Conservation (phyloP, 2,797 vertebrate species). For the Cryptoblepharus egeriae region DNA sequence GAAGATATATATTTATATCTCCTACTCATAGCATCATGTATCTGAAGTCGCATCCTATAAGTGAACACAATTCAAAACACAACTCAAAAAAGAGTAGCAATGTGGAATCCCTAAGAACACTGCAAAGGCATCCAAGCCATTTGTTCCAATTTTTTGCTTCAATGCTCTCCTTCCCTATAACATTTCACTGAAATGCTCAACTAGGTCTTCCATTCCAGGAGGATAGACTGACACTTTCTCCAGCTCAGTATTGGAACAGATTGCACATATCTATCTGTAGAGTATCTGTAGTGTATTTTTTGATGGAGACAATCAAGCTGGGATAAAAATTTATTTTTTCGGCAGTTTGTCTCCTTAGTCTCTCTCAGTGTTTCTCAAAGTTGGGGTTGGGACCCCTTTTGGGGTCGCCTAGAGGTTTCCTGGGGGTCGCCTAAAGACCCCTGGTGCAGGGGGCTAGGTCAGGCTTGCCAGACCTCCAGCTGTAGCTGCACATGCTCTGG, state of each 20-base stretch:
- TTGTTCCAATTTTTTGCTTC: conserved; percentile 5
- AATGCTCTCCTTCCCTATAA: background rate
- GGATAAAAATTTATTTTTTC: background rate
- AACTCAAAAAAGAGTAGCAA: background rate
- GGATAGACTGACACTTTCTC: background rate
- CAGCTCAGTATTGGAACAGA: background rate
- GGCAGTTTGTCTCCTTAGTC: background rate
- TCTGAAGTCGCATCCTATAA: background rate
- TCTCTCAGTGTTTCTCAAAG: too few relatives aligned
- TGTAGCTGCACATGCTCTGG: too few relatives aligned
- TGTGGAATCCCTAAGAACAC: background rate
- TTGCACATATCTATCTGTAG: background rate
- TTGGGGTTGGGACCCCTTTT: too few relatives aligned
- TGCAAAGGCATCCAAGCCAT: background rate
- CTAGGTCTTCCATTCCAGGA: background rate
- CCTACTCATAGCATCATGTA: background rate
- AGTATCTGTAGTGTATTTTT: background rate
- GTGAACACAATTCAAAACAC: conserved; percentile 2
- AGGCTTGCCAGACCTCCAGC: too few relatives aligned
- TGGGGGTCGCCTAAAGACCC: too few relatives aligned
- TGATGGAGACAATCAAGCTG: background rate
- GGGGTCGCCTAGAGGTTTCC: too few relatives aligned
- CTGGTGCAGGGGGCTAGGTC: too few relatives aligned
- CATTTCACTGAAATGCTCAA: background rate
- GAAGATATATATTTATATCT: too few relatives aligned